Conservation (phyloP, 1,140 invertebrate genomes). For the Probaryconus sp. region DNA sequence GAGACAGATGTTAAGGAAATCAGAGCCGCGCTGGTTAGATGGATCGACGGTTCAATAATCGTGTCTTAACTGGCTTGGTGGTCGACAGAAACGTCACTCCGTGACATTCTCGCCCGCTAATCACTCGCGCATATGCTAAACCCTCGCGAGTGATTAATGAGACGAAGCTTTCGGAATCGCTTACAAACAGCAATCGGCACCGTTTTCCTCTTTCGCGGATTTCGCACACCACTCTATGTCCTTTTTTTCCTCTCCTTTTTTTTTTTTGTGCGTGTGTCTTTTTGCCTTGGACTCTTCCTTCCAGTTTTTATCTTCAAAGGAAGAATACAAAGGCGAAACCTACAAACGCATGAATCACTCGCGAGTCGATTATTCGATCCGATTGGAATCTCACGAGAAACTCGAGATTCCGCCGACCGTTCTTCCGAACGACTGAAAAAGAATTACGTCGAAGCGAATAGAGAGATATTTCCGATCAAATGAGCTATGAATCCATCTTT, state of each 20-base stretch:
- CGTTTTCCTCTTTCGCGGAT: conserved; percentile 67
- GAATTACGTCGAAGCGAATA: conserved; percentile 26
- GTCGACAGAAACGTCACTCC: conserved; percentile 63
- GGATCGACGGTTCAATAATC: conserved; percentile 65
- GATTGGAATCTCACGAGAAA: conserved; percentile 59
- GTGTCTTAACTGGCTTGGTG: conserved; percentile 56
- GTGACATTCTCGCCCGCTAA: conserved; percentile 68
- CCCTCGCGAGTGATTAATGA: conserved; percentile 58
- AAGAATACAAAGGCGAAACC: conserved; percentile 49
- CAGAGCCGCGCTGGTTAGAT: conserved; percentile 49
- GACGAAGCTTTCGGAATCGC: conserved; percentile 42
- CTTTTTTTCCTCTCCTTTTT: conserved; percentile 1
- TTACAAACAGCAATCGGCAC: conserved; percentile 60
- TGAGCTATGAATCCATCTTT: conserved; percentile 6
- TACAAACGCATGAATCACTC: conserved; percentile 63
- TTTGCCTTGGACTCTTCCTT: too few relatives aligned
- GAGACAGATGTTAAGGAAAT: conserved; percentile 4
- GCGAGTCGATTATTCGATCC: conserved; percentile 61
- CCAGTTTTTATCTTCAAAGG: conserved; percentile 31
- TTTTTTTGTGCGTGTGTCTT: background rate
- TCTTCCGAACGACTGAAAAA: conserved; percentile 29
- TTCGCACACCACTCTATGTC: conserved; percentile 9
- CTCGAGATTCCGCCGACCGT: conserved; percentile 48
- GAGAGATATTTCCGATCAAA: conserved; percentile 31
- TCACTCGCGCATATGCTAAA: conserved; percentile 62